Percentiles rank a stretch among this genome's conserved stretches.
phyloP scores from a whole-genome alignment of 2,113 vertebrate species.

The Alethe castanea region DNA sequence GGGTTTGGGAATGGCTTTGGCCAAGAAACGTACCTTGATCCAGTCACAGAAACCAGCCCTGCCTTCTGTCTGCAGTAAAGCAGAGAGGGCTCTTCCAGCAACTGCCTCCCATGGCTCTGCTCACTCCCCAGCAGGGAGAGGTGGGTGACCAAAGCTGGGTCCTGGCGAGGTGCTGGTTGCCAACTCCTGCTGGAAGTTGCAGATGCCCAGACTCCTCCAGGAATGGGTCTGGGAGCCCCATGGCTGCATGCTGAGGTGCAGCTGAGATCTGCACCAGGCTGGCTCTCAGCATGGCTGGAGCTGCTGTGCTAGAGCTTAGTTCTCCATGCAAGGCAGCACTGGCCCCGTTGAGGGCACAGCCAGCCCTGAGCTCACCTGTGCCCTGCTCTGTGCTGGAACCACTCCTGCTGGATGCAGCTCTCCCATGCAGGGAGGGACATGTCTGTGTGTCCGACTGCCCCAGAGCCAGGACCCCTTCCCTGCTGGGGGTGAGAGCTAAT shows the following conservation, averaged over 20 bases:
- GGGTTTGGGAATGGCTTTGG: background rate
- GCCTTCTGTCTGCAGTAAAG: background rate
- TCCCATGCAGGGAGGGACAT: background rate
- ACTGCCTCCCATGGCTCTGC: background rate
- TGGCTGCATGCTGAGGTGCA: background rate
- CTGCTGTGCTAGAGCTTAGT: background rate
- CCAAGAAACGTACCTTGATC: background rate
- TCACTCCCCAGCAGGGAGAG: background rate
- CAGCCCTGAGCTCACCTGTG: background rate
- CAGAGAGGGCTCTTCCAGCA: background rate
- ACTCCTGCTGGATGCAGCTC: accelerated
- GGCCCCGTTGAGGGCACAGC: accelerated
- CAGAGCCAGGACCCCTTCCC: background rate
- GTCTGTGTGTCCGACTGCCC: accelerated
- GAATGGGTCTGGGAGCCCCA: background rate
- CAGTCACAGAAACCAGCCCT: background rate
- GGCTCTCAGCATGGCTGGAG: background rate
- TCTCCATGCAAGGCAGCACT: accelerated
- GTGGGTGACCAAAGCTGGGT: background rate
- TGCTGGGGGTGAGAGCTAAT: accelerated
- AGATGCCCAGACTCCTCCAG: background rate
- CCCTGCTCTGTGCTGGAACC: accelerated
- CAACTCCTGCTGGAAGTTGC: background rate
- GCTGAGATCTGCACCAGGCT: background rate
- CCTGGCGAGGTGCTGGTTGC: background rate